Evolutionary conservation across 2,888 invertebrate genomes (phyloP).

Genomic region (Meliscaeva auricollis): DNA sequence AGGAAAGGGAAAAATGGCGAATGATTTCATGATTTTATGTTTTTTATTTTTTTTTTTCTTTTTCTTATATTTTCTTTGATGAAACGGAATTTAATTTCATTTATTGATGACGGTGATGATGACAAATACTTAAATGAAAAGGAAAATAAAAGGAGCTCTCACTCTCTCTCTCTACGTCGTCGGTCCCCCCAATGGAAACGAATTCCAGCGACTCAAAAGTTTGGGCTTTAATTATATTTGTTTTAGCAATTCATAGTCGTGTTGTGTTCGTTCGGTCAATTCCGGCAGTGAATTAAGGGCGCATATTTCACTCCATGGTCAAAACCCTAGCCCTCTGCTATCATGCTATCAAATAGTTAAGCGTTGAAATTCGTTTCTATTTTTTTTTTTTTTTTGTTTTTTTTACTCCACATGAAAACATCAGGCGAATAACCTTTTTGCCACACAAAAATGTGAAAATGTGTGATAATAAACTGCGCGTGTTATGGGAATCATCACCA

Average conservation of each 20-base stretch:
- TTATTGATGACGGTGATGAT: slow-evolving; percentile 67
- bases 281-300: slow-evolving; percentile 34
- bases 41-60: neutral
- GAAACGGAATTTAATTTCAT: slow-evolving; percentile 70
- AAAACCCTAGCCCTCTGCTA: neutral
- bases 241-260: slow-evolving; percentile 53
- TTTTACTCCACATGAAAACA: neutral
- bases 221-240: slow-evolving; percentile 39
- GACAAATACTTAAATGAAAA: slow-evolving; percentile 52
- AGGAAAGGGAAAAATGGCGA: neutral
- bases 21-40: slow-evolving; percentile 2
- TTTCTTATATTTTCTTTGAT: neutral
- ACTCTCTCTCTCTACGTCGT: too few species aligned
- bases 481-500: slow-evolving; percentile 44
- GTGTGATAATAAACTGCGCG: slow-evolving; percentile 46
- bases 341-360: slow-evolving; percentile 33
- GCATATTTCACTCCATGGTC: slow-evolving; percentile 30
- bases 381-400: neutral
- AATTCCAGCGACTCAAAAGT: slow-evolving; percentile 28
- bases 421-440: slow-evolving; percentile 20
- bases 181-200: neutral
- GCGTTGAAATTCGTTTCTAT: neutral
- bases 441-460: slow-evolving; percentile 11
- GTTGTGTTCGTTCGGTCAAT: slow-evolving; percentile 36
- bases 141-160: neutral